Conservation (phyloP, 92 coral and sea anemone species). For the Palythoa heliodiscus region DNA sequence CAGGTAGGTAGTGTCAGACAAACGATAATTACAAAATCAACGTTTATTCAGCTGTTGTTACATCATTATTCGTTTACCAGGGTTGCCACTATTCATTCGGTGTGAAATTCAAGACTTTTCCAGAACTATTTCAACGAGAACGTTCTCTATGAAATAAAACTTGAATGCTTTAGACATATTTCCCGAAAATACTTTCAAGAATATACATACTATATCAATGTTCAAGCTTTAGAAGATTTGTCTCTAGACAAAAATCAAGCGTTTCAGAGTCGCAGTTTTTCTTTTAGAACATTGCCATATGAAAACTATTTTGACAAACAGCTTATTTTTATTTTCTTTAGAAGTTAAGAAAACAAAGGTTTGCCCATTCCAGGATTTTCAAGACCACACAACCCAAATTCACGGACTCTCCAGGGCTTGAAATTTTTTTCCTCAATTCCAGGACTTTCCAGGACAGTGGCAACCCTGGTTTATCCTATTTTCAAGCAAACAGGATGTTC, state of each 20-base stretch:
- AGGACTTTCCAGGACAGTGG: slow-evolving; percentile 1
- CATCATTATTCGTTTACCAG: background rate
- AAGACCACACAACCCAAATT: background rate
- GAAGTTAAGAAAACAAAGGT: background rate
- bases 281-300: background rate
- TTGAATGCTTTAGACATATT: too few relatives aligned
- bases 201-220: too few relatives aligned
- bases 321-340: background rate
- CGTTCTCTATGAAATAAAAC: too few relatives aligned
- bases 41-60: background rate
- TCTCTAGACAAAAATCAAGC: background rate
- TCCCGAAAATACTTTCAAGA: too few relatives aligned
- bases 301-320: background rate
- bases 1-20: background rate
- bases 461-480: background rate
- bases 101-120: too few relatives aligned
- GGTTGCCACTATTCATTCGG: too few relatives aligned
- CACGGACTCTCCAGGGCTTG: background rate
- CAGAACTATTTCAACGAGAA: too few relatives aligned
- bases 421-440: background rate
- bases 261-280: background rate
- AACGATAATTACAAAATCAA: background rate
- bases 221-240: background rate
- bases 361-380: slow-evolving; percentile 3
- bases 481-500: background rate